A percentile compares a stretch with the other conserved stretches of the same genome.
These are phyloP conservation scores for Anarhynchus alexandrinus DNA, from an alignment of 2,113 vertebrate species.

Conservation along the genomic window DNA sequence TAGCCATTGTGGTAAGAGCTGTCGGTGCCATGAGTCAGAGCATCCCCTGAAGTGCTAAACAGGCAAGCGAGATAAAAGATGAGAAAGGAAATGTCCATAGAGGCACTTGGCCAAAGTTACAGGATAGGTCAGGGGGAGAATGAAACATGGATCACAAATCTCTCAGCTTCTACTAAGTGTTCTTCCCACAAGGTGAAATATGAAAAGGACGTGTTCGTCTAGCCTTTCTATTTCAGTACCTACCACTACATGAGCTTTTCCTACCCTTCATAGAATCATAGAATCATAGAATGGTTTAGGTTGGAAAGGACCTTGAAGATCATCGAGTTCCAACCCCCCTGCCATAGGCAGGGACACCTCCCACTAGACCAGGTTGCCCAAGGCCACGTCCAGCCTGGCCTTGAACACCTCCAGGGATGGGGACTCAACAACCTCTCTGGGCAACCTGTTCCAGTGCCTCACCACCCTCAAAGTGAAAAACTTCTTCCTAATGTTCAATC, in stretches of 20 bases:
- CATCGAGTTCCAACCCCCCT: too few relatives aligned
- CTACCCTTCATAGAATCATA: too few relatives aligned
- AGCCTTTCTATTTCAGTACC: background rate
- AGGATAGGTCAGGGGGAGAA: background rate
- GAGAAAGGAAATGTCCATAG: background rate
- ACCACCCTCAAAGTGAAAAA: too few relatives aligned
- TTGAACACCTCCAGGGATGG: too few relatives aligned
- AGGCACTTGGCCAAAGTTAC: background rate
- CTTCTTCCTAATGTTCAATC: too few relatives aligned
- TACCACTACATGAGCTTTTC: background rate
- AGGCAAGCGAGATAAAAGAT: background rate
- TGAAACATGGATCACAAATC: background rate
- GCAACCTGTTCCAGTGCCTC: too few relatives aligned
- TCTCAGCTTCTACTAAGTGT: background rate
- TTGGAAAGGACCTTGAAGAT: too few relatives aligned
- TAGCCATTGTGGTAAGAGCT: background rate
- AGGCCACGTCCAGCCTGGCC: too few relatives aligned
- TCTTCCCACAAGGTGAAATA: background rate
- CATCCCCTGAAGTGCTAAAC: background rate
- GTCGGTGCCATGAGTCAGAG: background rate
- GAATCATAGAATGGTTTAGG: too few relatives aligned
- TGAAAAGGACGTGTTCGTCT: background rate
- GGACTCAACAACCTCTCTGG: too few relatives aligned
- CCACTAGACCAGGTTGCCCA: too few relatives aligned
- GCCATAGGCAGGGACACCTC: too few relatives aligned